Percentiles rank a stretch among this genome's conserved stretches.
These are phyloP conservation scores for Atethmia centrago DNA, from an alignment of 2,888 invertebrate species.

Conservation along the genomic window DNA sequence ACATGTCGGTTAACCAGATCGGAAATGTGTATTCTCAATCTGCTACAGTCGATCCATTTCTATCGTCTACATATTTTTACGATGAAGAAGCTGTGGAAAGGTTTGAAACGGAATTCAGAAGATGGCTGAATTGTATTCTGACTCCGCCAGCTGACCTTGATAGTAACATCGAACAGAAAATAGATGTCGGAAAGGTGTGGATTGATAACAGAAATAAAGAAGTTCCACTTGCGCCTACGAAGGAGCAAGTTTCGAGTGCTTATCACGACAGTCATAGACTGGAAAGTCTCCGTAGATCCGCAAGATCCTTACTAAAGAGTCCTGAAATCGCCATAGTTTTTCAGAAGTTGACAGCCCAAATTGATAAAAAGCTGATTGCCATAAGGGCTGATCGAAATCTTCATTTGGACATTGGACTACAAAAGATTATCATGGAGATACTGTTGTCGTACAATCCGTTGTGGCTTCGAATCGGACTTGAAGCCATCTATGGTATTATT, in stretches of 20 bases:
- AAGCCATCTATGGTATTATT: slow-evolving; percentile 94
- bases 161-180: slow-evolving; percentile 90
- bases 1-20: slow-evolving; percentile 80
- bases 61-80: slow-evolving; percentile 92
- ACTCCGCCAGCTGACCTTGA: slow-evolving; percentile 94
- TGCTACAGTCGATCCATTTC: slow-evolving; percentile 92
- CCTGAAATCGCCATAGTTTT: slow-evolving; percentile 92
- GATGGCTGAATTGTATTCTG: slow-evolving; percentile 95
- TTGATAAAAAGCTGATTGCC: slow-evolving; percentile 93
- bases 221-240: slow-evolving; percentile 92
- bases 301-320: slow-evolving; percentile 92
- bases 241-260: slow-evolving; percentile 92
- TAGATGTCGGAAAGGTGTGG: slow-evolving; percentile 94
- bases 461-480: slow-evolving; percentile 97
- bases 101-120: slow-evolving; percentile 93
- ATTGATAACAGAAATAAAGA: slow-evolving; percentile 93
- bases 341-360: slow-evolving; percentile 92
- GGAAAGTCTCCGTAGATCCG: slow-evolving; percentile 92
- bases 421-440: slow-evolving; percentile 94
- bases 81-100: slow-evolving; percentile 92
- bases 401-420: slow-evolving; percentile 95
- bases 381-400: slow-evolving; percentile 95
- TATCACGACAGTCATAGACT: slow-evolving; percentile 93
- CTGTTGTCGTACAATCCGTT: slow-evolving; percentile 96
- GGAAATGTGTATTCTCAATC: slow-evolving; percentile 87